Conservation (phyloP, 2,797 vertebrate species). For the Sebastiscus albofasciatus region DNA sequence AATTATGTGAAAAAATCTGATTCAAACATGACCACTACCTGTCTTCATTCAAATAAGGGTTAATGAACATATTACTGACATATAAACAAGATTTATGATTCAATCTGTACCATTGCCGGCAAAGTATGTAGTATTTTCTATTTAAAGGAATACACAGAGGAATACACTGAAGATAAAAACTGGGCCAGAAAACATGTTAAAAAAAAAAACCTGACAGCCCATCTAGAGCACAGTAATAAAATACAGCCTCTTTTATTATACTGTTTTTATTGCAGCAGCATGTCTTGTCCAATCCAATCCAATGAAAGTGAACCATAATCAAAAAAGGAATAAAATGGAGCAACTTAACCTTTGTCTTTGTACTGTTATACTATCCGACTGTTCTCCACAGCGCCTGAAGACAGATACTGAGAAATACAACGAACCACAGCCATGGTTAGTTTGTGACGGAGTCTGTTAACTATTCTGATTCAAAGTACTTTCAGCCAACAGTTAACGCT, state of each 20-base stretch:
- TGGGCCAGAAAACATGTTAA: neutral
- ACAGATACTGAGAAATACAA: neutral
- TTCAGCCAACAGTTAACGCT: conserved; percentile 27
- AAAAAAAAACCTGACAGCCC: neutral
- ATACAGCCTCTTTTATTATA: conserved; percentile 9
- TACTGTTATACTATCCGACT: neutral
- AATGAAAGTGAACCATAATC: conserved; percentile 6
- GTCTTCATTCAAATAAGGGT: neutral
- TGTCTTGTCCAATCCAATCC: conserved; percentile 20
- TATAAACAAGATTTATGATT: neutral
- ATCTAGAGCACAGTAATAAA: conserved; percentile 3
- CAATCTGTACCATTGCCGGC: neutral
- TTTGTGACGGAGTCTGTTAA: conserved; percentile 20
- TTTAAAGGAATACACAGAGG: conserved; percentile 6
- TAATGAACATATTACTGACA: neutral
- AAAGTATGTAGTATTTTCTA: neutral
- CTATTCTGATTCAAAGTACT: conserved; percentile 38
- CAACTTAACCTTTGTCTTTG: conserved; percentile 22
- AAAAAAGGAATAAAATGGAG: conserved; percentile 14
- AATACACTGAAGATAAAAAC: conserved; percentile 18
- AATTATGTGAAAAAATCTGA: neutral
- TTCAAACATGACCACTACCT: neutral
- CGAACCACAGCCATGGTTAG: neutral
- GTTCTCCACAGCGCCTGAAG: neutral
- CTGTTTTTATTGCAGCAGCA: conserved; percentile 12